phyloP scores from a whole-genome alignment of 2,797 vertebrate species.

The Pseudochirops corinnae region DNA sequence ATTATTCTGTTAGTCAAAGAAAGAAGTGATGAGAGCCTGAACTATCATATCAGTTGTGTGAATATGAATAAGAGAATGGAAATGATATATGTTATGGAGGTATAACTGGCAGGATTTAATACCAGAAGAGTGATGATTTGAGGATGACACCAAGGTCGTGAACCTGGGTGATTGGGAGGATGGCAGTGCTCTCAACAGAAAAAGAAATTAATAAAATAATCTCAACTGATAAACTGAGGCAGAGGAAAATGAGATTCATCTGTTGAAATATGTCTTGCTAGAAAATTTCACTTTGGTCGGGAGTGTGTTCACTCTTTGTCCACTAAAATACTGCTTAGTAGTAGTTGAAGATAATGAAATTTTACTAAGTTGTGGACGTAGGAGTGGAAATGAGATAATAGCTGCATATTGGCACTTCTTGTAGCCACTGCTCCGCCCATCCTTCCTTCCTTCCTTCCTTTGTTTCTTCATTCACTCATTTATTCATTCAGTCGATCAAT shows the following conservation, averaged over 20 bases:
- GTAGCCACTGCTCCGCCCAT: background rate
- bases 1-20: background rate
- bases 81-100: background rate
- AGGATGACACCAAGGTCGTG: background rate
- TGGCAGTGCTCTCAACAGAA: background rate
- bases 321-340: background rate
- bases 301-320: background rate
- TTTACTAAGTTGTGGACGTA: background rate
- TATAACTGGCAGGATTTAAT: background rate
- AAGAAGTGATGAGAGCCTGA: background rate
- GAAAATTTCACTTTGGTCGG: background rate
- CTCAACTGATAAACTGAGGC: no score
- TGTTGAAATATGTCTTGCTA: background rate
- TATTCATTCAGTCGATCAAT: background rate
- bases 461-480: background rate
- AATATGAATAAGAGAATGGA: background rate
- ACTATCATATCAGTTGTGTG: background rate
- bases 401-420: background rate
- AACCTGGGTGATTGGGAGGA: background rate
- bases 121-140: background rate
- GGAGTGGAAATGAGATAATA: background rate
- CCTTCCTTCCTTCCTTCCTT: no score
- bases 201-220: background rate
- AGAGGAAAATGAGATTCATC: no score
- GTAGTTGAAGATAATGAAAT: background rate